Evolutionary conservation across 2,888 invertebrate genomes (phyloP).

Genomic region (Leptinotarsa juncta): DNA sequence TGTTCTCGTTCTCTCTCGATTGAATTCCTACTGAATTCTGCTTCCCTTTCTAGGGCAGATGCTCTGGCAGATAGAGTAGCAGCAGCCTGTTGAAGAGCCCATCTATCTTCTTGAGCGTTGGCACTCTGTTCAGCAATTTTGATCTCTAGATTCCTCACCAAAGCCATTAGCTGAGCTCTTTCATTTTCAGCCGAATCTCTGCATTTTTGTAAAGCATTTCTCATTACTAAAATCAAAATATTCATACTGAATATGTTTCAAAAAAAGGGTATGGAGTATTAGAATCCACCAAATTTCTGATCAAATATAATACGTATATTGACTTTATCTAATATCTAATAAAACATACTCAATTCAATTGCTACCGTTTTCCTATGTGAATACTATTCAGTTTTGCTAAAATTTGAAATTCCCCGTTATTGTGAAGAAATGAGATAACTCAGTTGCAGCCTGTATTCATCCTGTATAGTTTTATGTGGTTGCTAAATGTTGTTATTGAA

Average conservation of each 20-base stretch:
- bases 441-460: too few species aligned
- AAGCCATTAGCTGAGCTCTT: constrained; percentile 68
- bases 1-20: constrained; percentile 73
- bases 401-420: too few species aligned
- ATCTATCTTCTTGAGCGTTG: constrained; percentile 60
- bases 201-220: constrained; percentile 69
- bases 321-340: not conserved
- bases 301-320: too few species aligned
- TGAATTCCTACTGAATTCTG: constrained; percentile 70
- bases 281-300: not conserved
- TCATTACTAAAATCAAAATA: constrained; percentile 67
- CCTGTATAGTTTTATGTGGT: too few species aligned
- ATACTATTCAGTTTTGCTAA: too few species aligned
- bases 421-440: too few species aligned
- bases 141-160: constrained; percentile 70
- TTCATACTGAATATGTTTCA: not conserved
- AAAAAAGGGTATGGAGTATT: not conserved
- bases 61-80: constrained; percentile 73
- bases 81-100: constrained; percentile 71
- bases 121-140: constrained; percentile 72
- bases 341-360: too few species aligned
- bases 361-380: too few species aligned
- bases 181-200: constrained; percentile 70
- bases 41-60: constrained; percentile 72
- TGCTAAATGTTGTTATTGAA: too few species aligned